Evolutionary conservation across 2,113 vertebrate species (phyloP), one percentile per base, ranked within the genome.

Genomic region (Forbesichthys agassizii): DNA sequence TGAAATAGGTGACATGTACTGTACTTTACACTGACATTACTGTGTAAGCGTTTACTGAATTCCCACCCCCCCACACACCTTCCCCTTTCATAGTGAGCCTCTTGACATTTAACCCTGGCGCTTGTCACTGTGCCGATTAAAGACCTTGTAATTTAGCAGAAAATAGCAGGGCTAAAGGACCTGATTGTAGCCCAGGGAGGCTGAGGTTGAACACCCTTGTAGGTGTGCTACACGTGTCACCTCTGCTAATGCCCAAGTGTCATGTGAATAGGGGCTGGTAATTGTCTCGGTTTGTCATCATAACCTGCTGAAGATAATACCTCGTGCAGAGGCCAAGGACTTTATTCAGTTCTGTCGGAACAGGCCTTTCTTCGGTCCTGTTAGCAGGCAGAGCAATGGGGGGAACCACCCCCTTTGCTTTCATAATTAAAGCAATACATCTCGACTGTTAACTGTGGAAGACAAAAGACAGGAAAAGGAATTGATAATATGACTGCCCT

Each of bases 381-480:
- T 77, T 81, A 56, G 61, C 48, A 56, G 70, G 64, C 74, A 46
- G 66, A 82, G 64, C 54, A 58, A 48, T 42, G 49, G 69, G 53
- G 53, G 60, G 16, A 78, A 60, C 61, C 69, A 66, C 69, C 59
- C 20, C 49, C 42, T 84, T 14, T 56, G 64, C 73, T 78, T 72
- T 76, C 68, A 56, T 88, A 87, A 89, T 90, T 87, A 80, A 86
- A 76, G 75, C 81, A 82, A 81, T 88, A 87, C 78, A 84, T 89
- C 82, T 83, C 70, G 62, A 75, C 59, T 48, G 82, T 58, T 73
- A 79, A 85, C 79, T 77, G 78, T 74, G 55, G 71, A 78, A 82
- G 76, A 86, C 81, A 84, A 88, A 88, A 80, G 62, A 75, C 6
- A 1, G 56, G 61, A 73, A 67, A 78, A 74, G 62, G 63, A 65